A percentile compares a stretch with the other conserved stretches of the same genome.
Conservation (phyloP, 2,113 vertebrate genomes). For the Microcebus jonahi region DNA sequence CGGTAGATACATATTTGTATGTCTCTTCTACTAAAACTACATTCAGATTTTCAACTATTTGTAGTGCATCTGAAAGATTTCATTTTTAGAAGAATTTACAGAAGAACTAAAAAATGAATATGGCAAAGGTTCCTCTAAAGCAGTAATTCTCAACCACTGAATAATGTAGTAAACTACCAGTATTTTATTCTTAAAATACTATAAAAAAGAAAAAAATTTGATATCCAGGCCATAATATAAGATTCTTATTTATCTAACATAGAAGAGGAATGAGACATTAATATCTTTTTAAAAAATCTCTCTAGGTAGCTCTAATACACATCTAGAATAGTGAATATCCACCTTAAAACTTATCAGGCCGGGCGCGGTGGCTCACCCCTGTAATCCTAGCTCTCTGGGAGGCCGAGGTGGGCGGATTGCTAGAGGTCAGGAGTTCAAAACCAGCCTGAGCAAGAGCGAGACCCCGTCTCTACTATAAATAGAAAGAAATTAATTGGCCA, state of each 20-base stretch:
- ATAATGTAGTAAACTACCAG: not conserved
- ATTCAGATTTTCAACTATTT: not conserved
- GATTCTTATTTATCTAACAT: constrained; percentile 20
- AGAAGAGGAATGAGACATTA: not conserved
- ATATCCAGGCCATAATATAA: not conserved
- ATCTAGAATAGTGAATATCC: not conserved
- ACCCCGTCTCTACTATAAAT: no score
- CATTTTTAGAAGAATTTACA: not conserved
- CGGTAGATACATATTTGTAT: not conserved
- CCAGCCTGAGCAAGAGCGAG: no score
- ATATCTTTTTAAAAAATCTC: not conserved
- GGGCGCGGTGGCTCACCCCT: no score
- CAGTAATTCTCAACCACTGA: not conserved
- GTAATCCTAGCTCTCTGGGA: no score
- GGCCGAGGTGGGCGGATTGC: no score
- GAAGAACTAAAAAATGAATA: not conserved
- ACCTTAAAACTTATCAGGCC: not conserved
- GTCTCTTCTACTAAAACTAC: not conserved
- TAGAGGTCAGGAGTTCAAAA: no score
- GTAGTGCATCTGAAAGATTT: not conserved
- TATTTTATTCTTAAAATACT: not conserved
- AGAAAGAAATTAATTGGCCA: no score
- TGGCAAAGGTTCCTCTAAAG: not conserved
- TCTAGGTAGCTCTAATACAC: not conserved
- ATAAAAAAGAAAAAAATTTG: not conserved